Percentiles rank a stretch among this genome's conserved stretches.
Conservation (phyloP, 2,888 invertebrate genomes). For the Idaea aversata region DNA sequence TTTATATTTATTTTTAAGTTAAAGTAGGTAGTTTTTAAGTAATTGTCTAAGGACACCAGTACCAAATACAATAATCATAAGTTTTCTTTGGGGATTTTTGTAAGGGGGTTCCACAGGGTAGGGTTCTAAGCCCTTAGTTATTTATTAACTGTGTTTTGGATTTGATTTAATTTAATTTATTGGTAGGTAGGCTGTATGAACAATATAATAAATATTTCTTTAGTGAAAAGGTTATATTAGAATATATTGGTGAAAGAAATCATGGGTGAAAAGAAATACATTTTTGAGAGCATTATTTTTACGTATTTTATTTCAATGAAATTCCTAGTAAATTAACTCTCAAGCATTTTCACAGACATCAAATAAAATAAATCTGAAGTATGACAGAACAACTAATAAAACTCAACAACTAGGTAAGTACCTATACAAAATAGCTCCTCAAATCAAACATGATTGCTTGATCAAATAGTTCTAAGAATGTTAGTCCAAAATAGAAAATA, state of each 20-base stretch:
- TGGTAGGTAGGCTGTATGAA: conserved; percentile 24
- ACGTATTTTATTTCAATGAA: conserved; percentile 12
- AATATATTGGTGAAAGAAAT: conserved; percentile 22
- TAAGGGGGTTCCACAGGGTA: conserved; percentile 17
- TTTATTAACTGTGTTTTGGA: conserved; percentile 11
- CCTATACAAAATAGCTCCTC: conserved; percentile 9
- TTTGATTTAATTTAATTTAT: conserved; percentile 11
- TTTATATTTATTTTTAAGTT: conserved; percentile 23
- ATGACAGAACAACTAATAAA: conserved; percentile 10
- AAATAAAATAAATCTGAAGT: not conserved
- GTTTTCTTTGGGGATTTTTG: conserved; percentile 6
- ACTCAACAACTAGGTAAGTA: not conserved
- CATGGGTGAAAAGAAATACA: conserved; percentile 19
- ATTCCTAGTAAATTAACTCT: conserved; percentile 2
- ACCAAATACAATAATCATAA: conserved; percentile 69
- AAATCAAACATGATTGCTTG: not conserved
- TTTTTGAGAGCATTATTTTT: conserved; percentile 19
- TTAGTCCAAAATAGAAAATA: not conserved
- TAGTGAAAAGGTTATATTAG: conserved; percentile 6
- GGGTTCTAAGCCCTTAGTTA: conserved; percentile 10
- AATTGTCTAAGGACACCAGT: conserved; percentile 58
- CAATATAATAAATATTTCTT: conserved; percentile 10
- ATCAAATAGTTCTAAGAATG: not conserved
- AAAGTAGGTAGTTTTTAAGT: conserved; percentile 26
- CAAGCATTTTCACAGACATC: not conserved